phyloP scores from a whole-genome alignment of 2,888 invertebrate species.

The Drosophila pseudotakahashii region DNA sequence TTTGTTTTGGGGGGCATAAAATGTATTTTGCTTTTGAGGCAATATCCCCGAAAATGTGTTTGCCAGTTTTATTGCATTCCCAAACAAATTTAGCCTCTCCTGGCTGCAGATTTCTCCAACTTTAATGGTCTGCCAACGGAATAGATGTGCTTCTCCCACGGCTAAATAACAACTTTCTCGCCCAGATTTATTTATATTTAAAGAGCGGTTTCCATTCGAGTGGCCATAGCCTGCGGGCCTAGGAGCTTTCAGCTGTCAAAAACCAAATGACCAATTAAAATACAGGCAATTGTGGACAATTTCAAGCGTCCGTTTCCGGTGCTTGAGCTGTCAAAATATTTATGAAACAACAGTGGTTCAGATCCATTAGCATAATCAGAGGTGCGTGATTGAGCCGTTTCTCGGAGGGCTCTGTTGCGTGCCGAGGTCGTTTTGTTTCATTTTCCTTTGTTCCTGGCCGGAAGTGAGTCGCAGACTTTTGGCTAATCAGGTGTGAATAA shows the following conservation, averaged over 20 bases:
- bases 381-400: slow-evolving; percentile 63
- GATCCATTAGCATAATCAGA: slow-evolving; percentile 75
- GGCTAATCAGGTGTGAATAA: slow-evolving; percentile 73
- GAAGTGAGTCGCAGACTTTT: slow-evolving; percentile 29
- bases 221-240: neutral
- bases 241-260: slow-evolving; percentile 21
- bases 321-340: slow-evolving; percentile 58
- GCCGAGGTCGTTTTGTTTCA: slow-evolving; percentile 53
- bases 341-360: slow-evolving; percentile 52
- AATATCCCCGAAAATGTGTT: slow-evolving; percentile 3
- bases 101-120: neutral
- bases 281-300: slow-evolving; percentile 32
- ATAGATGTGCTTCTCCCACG: slow-evolving; percentile 10
- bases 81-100: neutral
- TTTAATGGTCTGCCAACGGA: slow-evolving; percentile 15
- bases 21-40: slow-evolving; percentile 4
- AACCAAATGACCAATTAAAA: slow-evolving; percentile 46
- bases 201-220: slow-evolving; percentile 11
- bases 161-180: slow-evolving; percentile 3
- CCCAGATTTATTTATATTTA: slow-evolving; percentile 17
- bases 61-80: slow-evolving; percentile 1
- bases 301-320: slow-evolving; percentile 50
- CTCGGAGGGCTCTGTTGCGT: slow-evolving; percentile 52
- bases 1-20: neutral
- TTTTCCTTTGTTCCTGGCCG: slow-evolving; percentile 44